phyloP scores from a whole-genome alignment of 2,797 vertebrate genomes.

The Botia kubotai region DNA sequence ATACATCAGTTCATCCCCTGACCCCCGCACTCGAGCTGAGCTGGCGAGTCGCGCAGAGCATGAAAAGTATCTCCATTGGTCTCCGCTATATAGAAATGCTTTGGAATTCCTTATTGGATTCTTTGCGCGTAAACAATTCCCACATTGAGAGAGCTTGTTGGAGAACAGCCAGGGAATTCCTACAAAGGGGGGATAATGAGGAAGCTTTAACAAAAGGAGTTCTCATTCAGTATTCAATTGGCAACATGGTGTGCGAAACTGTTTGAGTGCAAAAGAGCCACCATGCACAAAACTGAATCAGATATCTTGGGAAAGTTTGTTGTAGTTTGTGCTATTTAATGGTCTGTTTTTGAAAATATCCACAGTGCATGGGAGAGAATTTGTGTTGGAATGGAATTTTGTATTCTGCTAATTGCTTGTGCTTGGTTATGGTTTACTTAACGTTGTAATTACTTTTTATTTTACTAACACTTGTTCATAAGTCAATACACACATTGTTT shows the following conservation, averaged over 20 bases:
- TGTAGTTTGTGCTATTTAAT: neutral
- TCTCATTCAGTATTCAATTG: constrained; percentile 70
- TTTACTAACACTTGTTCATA: neutral
- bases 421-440: neutral
- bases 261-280: constrained; percentile 34
- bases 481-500: neutral
- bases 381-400: neutral
- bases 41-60: constrained; percentile 42
- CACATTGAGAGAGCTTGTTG: constrained; percentile 74
- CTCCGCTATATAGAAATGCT: constrained; percentile 66
- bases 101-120: constrained; percentile 75
- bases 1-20: constrained; percentile 50
- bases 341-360: neutral
- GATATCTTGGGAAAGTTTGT: constrained; percentile 32
- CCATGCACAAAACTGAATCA: constrained; percentile 26
- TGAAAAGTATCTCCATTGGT: constrained; percentile 65
- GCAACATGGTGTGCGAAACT: constrained; percentile 61
- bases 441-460: neutral
- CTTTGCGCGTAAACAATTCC: constrained; percentile 76
- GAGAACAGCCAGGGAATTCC: constrained; percentile 72
- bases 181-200: constrained; percentile 73
- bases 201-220: constrained; percentile 61
- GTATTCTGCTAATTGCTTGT: neutral
- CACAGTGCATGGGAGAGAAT: neutral
- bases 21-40: constrained; percentile 56